These are phyloP conservation scores for Cephus pulcher DNA, from an alignment of 2,888 invertebrate genomes.

Conservation along the genomic window DNA sequence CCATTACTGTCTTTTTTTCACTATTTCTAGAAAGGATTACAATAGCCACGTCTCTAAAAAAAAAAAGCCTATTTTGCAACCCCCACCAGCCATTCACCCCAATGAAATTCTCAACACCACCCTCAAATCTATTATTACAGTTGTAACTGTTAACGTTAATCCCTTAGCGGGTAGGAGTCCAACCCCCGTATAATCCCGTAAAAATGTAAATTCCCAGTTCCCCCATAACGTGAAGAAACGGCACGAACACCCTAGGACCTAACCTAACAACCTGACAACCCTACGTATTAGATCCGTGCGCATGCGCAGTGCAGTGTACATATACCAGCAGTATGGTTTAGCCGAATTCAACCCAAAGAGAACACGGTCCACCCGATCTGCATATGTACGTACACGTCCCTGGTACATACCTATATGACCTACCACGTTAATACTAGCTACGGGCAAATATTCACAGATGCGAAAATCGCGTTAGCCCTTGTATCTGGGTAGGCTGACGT, in stretches of 20 bases:
- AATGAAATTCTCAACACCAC: conserved; percentile 1
- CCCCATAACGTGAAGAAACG: conserved; percentile 2
- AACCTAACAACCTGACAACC: conserved; percentile 1
- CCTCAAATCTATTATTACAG: conserved; percentile 50
- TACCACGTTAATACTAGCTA: conserved; percentile 9
- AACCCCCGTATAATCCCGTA: conserved; percentile 51
- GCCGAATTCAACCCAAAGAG: neutral
- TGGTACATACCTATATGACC: neutral
- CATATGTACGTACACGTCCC: neutral
- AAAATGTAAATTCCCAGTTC: conserved; percentile 54
- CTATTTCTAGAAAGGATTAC: neutral
- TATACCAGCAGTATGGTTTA: neutral
- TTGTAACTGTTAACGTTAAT: conserved; percentile 52
- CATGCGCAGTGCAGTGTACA: neutral
- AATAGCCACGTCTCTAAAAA: neutral
- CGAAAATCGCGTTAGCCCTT: conserved; percentile 51
- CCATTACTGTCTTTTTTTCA: neutral
- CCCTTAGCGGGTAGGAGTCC: conserved; percentile 20
- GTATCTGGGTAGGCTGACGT: neutral
- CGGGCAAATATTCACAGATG: conserved; percentile 58
- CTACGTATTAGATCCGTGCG: neutral
- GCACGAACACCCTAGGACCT: neutral
- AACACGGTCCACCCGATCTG: neutral
- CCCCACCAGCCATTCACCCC: neutral
- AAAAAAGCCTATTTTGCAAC: conserved; percentile 8